Evolutionary conservation across 1,140 invertebrate species (phyloP).

Genomic region (Sycophaga agraensis): DNA sequence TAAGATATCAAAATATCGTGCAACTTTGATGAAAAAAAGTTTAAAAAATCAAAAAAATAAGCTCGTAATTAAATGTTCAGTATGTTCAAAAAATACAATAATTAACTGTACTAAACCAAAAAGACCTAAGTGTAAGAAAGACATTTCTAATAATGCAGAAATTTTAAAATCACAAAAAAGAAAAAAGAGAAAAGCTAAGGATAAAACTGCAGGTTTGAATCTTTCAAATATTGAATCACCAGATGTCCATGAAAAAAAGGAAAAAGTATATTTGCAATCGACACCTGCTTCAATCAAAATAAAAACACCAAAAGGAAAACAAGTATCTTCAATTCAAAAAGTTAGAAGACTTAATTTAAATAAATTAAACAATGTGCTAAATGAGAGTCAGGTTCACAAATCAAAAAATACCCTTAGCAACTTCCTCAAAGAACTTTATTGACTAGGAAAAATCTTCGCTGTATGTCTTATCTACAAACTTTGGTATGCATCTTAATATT

Average conservation of each 20-base stretch:
- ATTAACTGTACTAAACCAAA: conserved; percentile 40
- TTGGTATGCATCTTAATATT: conserved; percentile 21
- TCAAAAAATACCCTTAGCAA: conserved; percentile 8
- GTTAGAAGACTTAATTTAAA: conserved; percentile 37
- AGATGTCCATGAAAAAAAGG: conserved; percentile 1
- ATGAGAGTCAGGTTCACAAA: conserved; percentile 11
- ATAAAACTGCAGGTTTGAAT: conserved; percentile 49
- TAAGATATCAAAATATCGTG: conserved; percentile 35
- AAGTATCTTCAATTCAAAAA: conserved; percentile 33
- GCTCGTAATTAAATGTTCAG: conserved; percentile 42
- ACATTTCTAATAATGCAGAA: conserved; percentile 10
- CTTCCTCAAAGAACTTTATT: conserved; percentile 31
- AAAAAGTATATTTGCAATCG: conserved; percentile 6
- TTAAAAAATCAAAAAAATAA: conserved; percentile 42
- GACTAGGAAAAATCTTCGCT: conserved; percentile 21
- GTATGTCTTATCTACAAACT: conserved; percentile 18
- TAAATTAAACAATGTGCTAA: conserved; percentile 39
- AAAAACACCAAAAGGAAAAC: conserved; percentile 10
- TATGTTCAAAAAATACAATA: conserved; percentile 39
- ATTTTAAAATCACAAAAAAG: conserved; percentile 31
- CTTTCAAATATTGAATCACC: conserved; percentile 29
- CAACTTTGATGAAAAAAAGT: conserved; percentile 38
- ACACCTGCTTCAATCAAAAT: conserved; percentile 18
- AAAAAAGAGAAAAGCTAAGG: conserved; percentile 42
- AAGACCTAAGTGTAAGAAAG: conserved; percentile 25